Evolutionary conservation across 2,797 vertebrate species (phyloP), one percentile per base, ranked within the genome.

Genomic region (Gymnoscopelus braueri): DNA sequence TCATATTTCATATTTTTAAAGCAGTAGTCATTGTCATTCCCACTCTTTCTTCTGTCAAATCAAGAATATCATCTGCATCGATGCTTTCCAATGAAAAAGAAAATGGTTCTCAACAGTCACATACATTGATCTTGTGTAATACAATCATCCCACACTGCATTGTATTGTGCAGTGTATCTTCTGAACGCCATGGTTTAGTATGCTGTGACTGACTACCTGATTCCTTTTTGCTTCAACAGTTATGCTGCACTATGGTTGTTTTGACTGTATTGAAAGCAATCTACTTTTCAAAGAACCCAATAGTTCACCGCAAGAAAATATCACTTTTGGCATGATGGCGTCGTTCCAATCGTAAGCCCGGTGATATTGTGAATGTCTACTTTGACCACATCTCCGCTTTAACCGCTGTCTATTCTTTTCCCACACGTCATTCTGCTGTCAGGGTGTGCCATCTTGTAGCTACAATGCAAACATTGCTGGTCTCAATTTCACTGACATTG

Each of bases 381-480:
- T 4, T 8, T 14, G 19, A 32, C 35, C 29, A 60, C 24, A 47
- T 47, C 57, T 47, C 48, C 50, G 44, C 58, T 69, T 61, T 14
- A 69, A 65, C 56, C 54, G 32, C 49, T 5, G 55, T 47, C 10
- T 68, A 53, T 26, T 62, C 35, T 55, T 67, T 56, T 61, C 75
- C 76, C 82, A 77, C 81, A 74, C 75, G 55, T 83, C 67, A 67
- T 56, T 69, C 71, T 47, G 13, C 71, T 74, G 80, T 69, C 80
- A 82, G 63, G 77, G 81, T 72, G 80, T 79, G 85, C 75, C 78
- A 11, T 84, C 87, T 84, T 93, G 92, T 93, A 81, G 87, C 72
- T 91, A 93, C 93, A 93, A 92, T 88, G 89, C 88, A 93, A 95
- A 94, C 92, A 93, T 77, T 73, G 80, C 81, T 67, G 76, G 80